Base-by-base conservation (phyloP, 2,113 vertebrate species). In the Grantiella picta region DNA sequence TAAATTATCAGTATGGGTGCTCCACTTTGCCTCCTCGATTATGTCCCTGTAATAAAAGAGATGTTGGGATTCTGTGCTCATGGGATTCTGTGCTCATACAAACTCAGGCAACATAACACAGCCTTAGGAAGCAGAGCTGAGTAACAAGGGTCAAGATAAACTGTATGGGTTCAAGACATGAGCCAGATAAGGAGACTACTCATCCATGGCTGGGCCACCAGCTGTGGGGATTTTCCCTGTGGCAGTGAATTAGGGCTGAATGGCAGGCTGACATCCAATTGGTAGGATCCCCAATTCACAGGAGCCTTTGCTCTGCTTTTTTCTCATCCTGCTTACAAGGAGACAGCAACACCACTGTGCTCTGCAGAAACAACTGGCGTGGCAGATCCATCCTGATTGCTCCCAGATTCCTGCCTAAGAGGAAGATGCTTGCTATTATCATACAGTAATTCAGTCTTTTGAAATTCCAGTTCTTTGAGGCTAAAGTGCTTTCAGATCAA, bases 241-340 rank as follows among this genome's bases (percentile, higher is more conserved):
- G 45, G n/a, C 10, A 4, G 24, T 0, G 7, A 31, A 14, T 40
- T 75, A 35, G 45, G 22, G 6, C 31, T 2, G 18, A 73, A 38
- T 38, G 60, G 20, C 45, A 57, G 36, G 50, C 42, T 90, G 71
- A 38, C 0, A 1, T 35, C 25, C 1, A 2, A 0, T 33, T 20
- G 40, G 15, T 72, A 42, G 36, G 25, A 69, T 36, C 11, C 7
- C 9, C 11, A 2, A 15, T 81, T 36, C 2, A 2, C 0, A 0
- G n/a, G 28, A 94, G 38, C 20, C 35, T 65, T 60, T 8, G 3
- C 45, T 89, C 3, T 2, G 49, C 40, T 29, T 36, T 52, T 57
- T 31, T 29, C 45, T 92, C 44, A 52, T n/a, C 44, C 72, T 89
- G 33, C 59, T 63, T 81, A 22, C 35, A 63, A 78, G 76, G n/a